Conservation (phyloP, 2,888 invertebrate genomes). For the Griposia aprilina region DNA sequence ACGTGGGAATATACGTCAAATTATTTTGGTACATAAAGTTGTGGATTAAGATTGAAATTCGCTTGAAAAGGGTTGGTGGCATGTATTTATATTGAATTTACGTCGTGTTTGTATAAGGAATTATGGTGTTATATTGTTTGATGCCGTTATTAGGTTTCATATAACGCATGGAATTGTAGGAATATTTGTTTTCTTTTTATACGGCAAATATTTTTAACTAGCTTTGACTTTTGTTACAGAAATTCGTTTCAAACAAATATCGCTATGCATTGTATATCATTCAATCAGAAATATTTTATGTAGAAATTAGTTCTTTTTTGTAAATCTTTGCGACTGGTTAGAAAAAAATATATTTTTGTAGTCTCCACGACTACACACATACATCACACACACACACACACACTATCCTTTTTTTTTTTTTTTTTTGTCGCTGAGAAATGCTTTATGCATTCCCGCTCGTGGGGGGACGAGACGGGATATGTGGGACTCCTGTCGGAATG, state of each 20-base stretch:
- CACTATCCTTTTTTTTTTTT: no score
- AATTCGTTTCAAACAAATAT: background rate
- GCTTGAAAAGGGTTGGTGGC: conserved; percentile 1
- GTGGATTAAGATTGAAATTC: conserved; percentile 47
- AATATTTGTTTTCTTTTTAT: background rate
- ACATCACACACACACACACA: no score
- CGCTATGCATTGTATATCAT: background rate
- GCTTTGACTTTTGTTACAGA: background rate
- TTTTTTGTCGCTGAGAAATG: no score
- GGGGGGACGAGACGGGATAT: no score
- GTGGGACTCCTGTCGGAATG: no score
- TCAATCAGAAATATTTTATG: background rate
- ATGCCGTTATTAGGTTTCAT: conserved; percentile 48
- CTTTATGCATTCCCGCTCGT: no score
- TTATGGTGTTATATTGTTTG: conserved; percentile 55
- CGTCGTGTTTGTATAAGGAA: conserved; percentile 39
- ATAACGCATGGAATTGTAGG: background rate
- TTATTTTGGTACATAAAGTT: conserved; percentile 46
- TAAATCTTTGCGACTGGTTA: background rate
- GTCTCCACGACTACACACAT: background rate
- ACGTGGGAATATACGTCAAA: conserved; percentile 23
- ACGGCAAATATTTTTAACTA: background rate
- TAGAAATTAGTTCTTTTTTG: background rate
- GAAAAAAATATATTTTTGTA: background rate
- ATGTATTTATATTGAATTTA: conserved; percentile 55